Evolutionary conservation across 2,113 vertebrate species (phyloP), one percentile per base, ranked within the genome.

Genomic region (Corythoichthys haematopterus): DNA sequence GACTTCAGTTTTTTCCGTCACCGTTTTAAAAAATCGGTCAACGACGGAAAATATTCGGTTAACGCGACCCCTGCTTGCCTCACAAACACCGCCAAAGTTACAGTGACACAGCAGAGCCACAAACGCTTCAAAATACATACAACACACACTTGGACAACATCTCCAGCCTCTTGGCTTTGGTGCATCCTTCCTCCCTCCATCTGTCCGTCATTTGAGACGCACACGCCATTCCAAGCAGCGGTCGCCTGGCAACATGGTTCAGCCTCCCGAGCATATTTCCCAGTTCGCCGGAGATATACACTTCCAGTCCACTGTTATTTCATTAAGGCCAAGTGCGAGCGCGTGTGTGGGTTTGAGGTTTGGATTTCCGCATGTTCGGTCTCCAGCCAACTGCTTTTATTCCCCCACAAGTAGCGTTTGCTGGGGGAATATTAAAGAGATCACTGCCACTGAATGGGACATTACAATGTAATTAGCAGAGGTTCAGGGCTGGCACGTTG

Each of bases 401-500:
- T 87, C 33, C 20, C 33, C 9, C 33, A 12, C 33, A 36, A 57
- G 62, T 84, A 86, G 87, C 83, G 85, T 88, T 84, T 89, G 88
- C 91, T 67, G 76, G 70, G 85, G 87, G 87, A 88, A 91, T 91
- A 92, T 91, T 90, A 90, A 91, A 87, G 81, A 89, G 88, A 89
- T 68, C 84, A 84, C 84, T 76, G 87, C 80, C 74, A 68, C 80
- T 88, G 90, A 88, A 88, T 65, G 79, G 86, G 89, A 88, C 90
- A 92, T 91, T 92, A 91, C 88, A 91, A 91, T 90, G 88, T 92
- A 90, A 92, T 92, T 92, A 93, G 90, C 90, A 89, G 87, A 84
- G 88, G 89, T 91, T 92, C 88, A 70, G 81, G 80, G 83, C 88
- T 91, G 89, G 88, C 87, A 84, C 82, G 64, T 84, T 12, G 43